A percentile compares a stretch with the other conserved stretches of the same genome.
Evolutionary conservation across 2,797 vertebrate species (phyloP).

Genomic region (Hylomyscus alleni): DNA sequence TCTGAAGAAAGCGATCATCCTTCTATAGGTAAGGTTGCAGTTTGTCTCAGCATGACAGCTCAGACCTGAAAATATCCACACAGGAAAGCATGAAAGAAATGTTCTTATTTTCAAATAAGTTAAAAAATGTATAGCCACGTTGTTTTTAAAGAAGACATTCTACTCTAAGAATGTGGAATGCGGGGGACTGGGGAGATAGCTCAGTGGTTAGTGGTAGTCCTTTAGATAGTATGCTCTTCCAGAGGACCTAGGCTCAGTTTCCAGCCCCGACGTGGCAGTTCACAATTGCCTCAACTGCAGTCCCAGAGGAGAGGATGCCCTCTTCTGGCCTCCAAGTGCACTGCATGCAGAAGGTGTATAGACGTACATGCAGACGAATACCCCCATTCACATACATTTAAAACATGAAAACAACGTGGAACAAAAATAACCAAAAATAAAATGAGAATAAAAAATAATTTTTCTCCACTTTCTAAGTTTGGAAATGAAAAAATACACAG

Average conservation of each 20-base stretch:
- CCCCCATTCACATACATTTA: not conserved
- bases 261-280: not conserved
- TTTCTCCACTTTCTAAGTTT: conserved; percentile 41
- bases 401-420: not conserved
- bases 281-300: not conserved
- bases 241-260: not conserved
- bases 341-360: not conserved
- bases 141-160: conserved; percentile 43
- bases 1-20: not conserved
- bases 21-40: not conserved
- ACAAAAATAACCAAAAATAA: conserved; percentile 34
- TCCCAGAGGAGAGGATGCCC: not conserved
- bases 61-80: not conserved
- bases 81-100: conserved; percentile 33
- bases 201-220: not conserved
- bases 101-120: conserved; percentile 54
- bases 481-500: conserved; percentile 8
- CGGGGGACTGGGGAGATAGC: not conserved
- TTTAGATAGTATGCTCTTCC: not conserved
- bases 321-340: not conserved
- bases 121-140: not conserved
- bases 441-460: not conserved
- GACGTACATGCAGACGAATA: not conserved
- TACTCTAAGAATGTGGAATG: conserved; percentile 42
- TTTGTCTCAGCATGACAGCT: not conserved